Evolutionary conservation across 1,140 invertebrate genomes (phyloP).

Genomic region (Apis laboriosa): DNA sequence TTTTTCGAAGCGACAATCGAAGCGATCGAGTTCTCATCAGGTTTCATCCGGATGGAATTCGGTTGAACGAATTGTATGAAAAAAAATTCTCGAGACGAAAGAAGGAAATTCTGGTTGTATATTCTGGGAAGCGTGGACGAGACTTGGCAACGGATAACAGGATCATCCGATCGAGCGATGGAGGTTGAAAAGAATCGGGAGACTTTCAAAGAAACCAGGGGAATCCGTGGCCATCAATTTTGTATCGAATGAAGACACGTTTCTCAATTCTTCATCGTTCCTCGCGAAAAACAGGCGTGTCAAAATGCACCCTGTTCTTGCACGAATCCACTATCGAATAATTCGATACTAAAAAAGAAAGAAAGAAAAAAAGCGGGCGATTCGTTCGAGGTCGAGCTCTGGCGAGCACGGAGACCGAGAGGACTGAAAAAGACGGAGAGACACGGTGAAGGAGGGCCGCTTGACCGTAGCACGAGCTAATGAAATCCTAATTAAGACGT

Average conservation of each 20-base stretch:
- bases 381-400: background rate
- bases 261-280: background rate
- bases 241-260: no score
- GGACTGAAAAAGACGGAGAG: background rate
- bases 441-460: no score
- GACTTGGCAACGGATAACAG: conserved; percentile 16
- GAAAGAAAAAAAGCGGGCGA: background rate
- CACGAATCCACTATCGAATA: background rate
- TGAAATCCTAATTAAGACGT: conserved; percentile 50
- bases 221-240: no score
- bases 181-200: background rate
- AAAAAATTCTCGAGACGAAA: background rate
- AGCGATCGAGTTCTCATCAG: no score
- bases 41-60: background rate
- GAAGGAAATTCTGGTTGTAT: background rate
- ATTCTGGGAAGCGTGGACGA: no score
- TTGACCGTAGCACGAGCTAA: conserved; percentile 12
- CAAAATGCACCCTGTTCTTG: background rate
- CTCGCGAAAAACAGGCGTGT: background rate
- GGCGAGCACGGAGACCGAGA: background rate
- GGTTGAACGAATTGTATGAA: background rate
- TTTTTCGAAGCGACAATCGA: no score
- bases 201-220: background rate
- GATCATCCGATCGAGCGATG: background rate
- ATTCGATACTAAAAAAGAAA: background rate